phyloP scores from a whole-genome alignment of 1,140 invertebrate genomes.

The Drosophila repleta region DNA sequence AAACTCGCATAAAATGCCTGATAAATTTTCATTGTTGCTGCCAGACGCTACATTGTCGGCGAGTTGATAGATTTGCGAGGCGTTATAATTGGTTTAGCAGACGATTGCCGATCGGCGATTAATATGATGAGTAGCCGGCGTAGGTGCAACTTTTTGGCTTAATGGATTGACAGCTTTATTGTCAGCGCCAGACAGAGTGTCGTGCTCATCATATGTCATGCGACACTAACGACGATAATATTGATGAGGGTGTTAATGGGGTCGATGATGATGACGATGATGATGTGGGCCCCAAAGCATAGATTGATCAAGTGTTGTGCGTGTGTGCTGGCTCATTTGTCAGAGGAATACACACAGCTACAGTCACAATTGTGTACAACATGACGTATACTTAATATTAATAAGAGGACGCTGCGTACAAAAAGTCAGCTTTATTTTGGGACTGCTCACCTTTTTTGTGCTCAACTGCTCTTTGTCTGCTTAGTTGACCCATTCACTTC shows the following conservation, averaged over 20 bases:
- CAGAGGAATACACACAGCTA: background rate
- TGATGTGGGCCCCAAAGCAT: background rate
- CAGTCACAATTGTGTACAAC: slow-evolving; percentile 8
- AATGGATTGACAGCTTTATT: slow-evolving; percentile 26
- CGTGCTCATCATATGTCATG: slow-evolving; percentile 5
- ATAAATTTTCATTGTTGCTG: slow-evolving; percentile 69
- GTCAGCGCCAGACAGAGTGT: slow-evolving; percentile 19
- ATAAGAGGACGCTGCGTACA: slow-evolving; percentile 20
- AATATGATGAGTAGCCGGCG: slow-evolving; percentile 22
- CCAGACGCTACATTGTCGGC: slow-evolving; percentile 19
- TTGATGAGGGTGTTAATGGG: slow-evolving; percentile 4
- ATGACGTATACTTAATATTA: slow-evolving; percentile 43
- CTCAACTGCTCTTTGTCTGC: background rate
- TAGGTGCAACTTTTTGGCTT: slow-evolving; percentile 13
- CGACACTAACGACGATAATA: background rate
- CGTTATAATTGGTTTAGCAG: slow-evolving; percentile 44
- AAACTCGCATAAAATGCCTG: slow-evolving; percentile 60
- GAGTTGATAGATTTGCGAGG: slow-evolving; percentile 49
- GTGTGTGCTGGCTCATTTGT: slow-evolving; percentile 14
- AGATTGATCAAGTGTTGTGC: slow-evolving; percentile 22
- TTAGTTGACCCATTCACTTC: slow-evolving; percentile 1
- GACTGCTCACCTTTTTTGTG: slow-evolving; percentile 23
- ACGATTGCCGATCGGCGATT: slow-evolving; percentile 30
- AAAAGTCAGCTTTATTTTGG: slow-evolving; percentile 10
- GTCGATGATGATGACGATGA: slow-evolving; percentile 1